Evolutionary conservation across 1,140 invertebrate genomes (phyloP), one percentile per base, ranked within the genome.

Genomic region (Macrocentrus cingulum): DNA sequence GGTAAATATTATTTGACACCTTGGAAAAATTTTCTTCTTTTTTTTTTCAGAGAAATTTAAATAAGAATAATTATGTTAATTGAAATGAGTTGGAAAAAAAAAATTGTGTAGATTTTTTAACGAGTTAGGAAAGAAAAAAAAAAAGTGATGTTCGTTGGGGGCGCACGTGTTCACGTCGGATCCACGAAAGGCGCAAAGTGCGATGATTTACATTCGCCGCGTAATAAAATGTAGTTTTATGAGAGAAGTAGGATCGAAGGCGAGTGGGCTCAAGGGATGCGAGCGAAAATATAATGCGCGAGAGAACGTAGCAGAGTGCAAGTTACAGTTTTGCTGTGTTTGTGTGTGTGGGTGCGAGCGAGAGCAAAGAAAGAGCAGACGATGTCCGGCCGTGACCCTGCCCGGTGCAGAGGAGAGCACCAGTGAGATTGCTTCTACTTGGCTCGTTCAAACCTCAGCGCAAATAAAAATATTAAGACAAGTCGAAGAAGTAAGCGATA

Each of bases 381-480:
- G 71, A 75, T 79, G 76, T 77, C 75, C 77, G 75, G 75, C 77
- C 77, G 61, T 80, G 76, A 80, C 76, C 76, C 77, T 79, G 74
- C 70, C n/a, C 59, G 62, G 54, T 48, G 68, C 65, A 77, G 76
- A 80, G 74, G 71, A 75, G 77, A 75, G 76, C 75, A 76, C 74
- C 77, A 76, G 61, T 80, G 76, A 80, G 75, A 75, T 76, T 79
- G 74, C 70, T 11, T 2, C 29, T 59, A 60, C 13, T 39, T 11
- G 8, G 11, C 36, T 15, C 8, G 36, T 39, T 8, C 36, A 39
- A 8, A 39, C 8, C 36, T 15, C 7, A 39, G 36, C 7, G 36
- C 36, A 39, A 39, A 7, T 7, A 34, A 34, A 34, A 34, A 11
- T 7, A 11, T 7, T 7, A 34, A 34, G 11, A 34, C 6, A 34